A percentile compares a stretch with the other conserved stretches of the same genome.
These are phyloP conservation scores for Anguilla rostrata DNA, from an alignment of 2,113 vertebrate genomes.

Conservation along the genomic window DNA sequence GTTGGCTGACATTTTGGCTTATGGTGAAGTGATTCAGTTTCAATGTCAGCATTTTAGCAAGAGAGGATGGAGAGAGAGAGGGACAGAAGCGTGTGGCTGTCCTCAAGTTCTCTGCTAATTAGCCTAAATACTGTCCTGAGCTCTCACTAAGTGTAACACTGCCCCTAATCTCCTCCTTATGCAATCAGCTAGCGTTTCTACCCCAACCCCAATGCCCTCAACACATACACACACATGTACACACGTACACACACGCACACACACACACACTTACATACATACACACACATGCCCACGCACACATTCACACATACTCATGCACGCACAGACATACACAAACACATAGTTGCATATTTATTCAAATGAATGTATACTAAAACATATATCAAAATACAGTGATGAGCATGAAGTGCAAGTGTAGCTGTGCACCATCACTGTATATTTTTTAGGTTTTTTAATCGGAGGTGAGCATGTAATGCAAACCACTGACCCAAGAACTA, in stretches of 20 bases:
- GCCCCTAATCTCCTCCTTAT: conserved; percentile 7
- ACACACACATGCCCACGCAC: not conserved
- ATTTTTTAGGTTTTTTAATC: not conserved
- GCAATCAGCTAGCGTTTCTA: conserved; percentile 6
- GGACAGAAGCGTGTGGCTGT: not conserved
- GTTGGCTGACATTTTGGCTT: too few species aligned
- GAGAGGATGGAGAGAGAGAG: too few species aligned
- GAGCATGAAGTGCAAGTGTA: not conserved
- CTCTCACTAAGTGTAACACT: conserved; percentile 18
- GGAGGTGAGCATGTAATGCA: not conserved
- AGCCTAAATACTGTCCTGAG: not conserved
- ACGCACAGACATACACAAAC: not conserved
- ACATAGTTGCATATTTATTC: not conserved
- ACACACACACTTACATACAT: not conserved
- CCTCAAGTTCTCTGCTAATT: not conserved
- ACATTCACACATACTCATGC: not conserved
- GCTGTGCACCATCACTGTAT: not conserved
- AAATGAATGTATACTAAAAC: not conserved
- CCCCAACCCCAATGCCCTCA: not conserved
- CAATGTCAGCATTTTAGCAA: too few species aligned
- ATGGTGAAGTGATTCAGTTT: too few species aligned
- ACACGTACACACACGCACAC: not conserved
- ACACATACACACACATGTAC: not conserved
- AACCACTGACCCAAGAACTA: not conserved
- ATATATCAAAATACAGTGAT: not conserved